Evolutionary conservation across 2,113 vertebrate species (phyloP), one percentile per base, ranked within the genome.

Genomic region (Seriola quinqueradiata): DNA sequence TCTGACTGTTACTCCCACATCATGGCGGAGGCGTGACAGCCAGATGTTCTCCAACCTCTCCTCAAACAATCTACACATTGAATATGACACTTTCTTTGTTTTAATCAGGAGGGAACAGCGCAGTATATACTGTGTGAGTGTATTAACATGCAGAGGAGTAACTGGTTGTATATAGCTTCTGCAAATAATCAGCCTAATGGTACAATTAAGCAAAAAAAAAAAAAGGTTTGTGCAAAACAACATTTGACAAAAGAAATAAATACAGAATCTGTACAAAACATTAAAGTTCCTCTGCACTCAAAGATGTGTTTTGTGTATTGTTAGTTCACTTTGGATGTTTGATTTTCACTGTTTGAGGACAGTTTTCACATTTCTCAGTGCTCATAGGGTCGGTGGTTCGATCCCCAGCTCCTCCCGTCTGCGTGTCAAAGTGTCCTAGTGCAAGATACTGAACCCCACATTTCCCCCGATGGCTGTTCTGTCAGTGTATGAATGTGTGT

Each of bases 1-100:
- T 89, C 14, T 90, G 80, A 66, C 84, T 86, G 82, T 90, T 87
- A 88, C 81, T 84, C 89, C 84, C 54, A 76, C 81, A 63, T 61
- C 73, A 67, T 68, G 67, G 42, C 64, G 86, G 67, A 70, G 84
- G 90, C 89, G 83, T 91, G 88, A 90, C 90, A 83, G 82, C 5
- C 58, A 81, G 11, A 77, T 70, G 80, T 82, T 83, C 69, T 73
- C 79, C 83, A 88, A 58, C 71, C 65, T 63, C 71, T 72, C 66
- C 70, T 80, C n/a, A 71, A 66, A 72, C 52, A 50, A 50, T 48
- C n/a, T 0, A n/a, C 46, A 8, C 12, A 63, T 59, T 58, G 34
- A 77, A 66, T 50, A 23, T 28, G n/a, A 77, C 25, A 23, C 81
- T 46, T 12, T 71, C 42, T 64, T 59, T 66, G 5, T 40, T 48